Base-by-base conservation (phyloP, 2,113 vertebrate genomes). In the Myrmecobius fasciatus region DNA sequence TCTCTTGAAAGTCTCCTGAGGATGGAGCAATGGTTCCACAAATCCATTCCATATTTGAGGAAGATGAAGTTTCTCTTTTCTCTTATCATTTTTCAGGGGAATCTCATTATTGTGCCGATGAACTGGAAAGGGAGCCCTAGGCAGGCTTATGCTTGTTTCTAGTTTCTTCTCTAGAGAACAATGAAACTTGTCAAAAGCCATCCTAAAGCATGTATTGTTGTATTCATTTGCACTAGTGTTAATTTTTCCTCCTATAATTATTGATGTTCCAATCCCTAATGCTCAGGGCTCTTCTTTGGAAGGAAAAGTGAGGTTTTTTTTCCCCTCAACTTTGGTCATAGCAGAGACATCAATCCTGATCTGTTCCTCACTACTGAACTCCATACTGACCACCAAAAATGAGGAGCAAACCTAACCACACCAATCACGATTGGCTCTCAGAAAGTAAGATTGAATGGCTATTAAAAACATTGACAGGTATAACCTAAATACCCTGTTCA, bases 361-460 rank as follows among this genome's bases (percentile, higher is more conserved):
- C 95, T 92, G 96, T 97, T 97, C 97, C 92, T 92, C 97, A 88
- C 94, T 95, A 47, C 93, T 93, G 94, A 94, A 1, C 83, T 83
- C 67, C 91, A 89, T 83, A 48, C 83, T 0, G 31, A 0, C 3
- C 47, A 3, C 52, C 25, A 25, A 60, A 54, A 91, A 88, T 94
- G 53, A 47, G 94, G 53, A 60, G 48, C 46, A 49, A 53, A 36
- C 52, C 89, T 49, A 22, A 90, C 0, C 2, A 28, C 83, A 47
- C 90, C 92, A 51, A 90, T 0, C 88, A 93, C 92, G 91, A 75
- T 52, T 53, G 92, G 90, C 95, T 92, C 56, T 83, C 51, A 28
- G 90, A 97, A 93, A 97, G 96, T 96, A 96, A 97, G 96, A 96
- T 95, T 95, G 96, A 97, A 96, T 3, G 90, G 93, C 95, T 95